Percentiles rank a stretch among this genome's conserved stretches.
Evolutionary conservation across 2,113 vertebrate genomes (phyloP).

Genomic region (Porphyrio hochstetteri): DNA sequence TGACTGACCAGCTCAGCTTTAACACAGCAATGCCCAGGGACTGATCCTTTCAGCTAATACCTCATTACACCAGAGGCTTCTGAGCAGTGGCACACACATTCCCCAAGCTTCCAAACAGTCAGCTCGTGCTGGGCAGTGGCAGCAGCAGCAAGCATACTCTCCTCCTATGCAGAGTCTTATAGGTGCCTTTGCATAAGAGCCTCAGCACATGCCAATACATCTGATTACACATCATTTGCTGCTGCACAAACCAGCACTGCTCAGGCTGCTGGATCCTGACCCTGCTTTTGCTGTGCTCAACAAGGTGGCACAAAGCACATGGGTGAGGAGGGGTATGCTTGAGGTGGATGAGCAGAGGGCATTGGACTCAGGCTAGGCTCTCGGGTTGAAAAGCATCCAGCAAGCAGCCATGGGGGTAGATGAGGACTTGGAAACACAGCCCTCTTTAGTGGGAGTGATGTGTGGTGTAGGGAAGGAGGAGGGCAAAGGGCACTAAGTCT

Average conservation of each 20-base stretch:
- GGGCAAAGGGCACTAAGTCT: slow-evolving; percentile 27
- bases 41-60: background rate
- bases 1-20: background rate
- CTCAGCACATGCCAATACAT: background rate
- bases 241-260: background rate
- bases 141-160: background rate
- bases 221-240: background rate
- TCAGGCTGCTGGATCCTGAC: background rate
- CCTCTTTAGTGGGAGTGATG: background rate
- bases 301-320: background rate
- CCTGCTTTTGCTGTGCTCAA: background rate
- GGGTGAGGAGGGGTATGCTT: background rate
- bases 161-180: background rate
- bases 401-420: background rate
- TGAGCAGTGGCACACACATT: rapidly evolving
- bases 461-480: background rate
- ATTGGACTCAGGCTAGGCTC: background rate
- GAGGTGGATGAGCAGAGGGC: background rate
- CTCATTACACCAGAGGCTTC: background rate
- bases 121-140: background rate
- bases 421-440: background rate
- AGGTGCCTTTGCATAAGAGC: background rate
- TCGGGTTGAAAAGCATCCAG: background rate
- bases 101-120: background rate
- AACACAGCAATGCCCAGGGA: background rate